Evolutionary conservation across 2,888 invertebrate species (phyloP).

Genomic region (Seira ritae): DNA sequence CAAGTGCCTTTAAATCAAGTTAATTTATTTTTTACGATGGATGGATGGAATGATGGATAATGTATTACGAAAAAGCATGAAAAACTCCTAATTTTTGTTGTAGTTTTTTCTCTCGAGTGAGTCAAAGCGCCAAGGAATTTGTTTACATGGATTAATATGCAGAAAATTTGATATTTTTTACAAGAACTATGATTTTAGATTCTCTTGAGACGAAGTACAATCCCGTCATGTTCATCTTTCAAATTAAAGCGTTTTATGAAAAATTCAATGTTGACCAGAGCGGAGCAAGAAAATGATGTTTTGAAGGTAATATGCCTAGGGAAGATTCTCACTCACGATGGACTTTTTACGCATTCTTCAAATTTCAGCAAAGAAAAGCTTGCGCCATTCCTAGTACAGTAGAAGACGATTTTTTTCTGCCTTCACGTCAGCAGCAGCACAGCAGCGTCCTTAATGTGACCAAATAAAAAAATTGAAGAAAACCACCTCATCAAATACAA

Average conservation of each 20-base stretch:
- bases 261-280: constrained; percentile 5
- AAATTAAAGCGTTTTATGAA: constrained; percentile 24
- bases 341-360: no score
- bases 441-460: no score
- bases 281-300: not conserved
- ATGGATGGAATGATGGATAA: constrained; percentile 38
- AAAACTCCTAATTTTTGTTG: constrained; percentile 4
- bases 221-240: constrained; percentile 28
- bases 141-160: constrained; percentile 61
- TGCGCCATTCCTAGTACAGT: no score
- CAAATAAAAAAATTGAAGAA: not conserved
- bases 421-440: constrained; percentile 8
- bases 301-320: not conserved
- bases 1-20: constrained; percentile 1
- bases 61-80: constrained; percentile 26
- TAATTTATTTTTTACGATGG: not conserved
- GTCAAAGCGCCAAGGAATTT: constrained; percentile 44
- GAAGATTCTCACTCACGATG: no score
- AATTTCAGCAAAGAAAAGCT: no score
- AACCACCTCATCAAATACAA: not conserved
- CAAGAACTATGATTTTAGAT: constrained; percentile 3
- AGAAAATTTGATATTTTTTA: constrained; percentile 45
- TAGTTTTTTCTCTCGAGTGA: not conserved
- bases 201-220: not conserved
- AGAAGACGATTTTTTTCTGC: not conserved